These are phyloP conservation scores for Agonum fuliginosum DNA, from an alignment of 2,888 invertebrate species.

Conservation along the genomic window DNA sequence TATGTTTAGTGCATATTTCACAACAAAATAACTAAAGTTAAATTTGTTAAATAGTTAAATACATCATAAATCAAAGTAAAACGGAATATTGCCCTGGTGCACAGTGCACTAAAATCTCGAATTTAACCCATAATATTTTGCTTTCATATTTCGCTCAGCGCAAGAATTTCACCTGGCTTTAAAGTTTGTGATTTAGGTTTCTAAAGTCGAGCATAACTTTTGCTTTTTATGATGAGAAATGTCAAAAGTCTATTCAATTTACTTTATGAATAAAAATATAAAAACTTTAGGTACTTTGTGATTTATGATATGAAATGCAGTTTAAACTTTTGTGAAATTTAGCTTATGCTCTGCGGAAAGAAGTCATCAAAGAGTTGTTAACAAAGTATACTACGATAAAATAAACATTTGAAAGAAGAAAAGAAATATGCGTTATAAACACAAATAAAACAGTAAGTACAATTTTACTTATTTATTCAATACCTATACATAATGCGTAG, in stretches of 20 bases:
- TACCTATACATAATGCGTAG: no score
- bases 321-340: conserved; percentile 15
- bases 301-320: conserved; percentile 12
- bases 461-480: no score
- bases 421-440: no score
- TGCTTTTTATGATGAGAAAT: neutral
- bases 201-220: conserved; percentile 1
- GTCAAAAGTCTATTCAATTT: neutral
- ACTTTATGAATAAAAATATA: neutral
- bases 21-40: no score
- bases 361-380: no score
- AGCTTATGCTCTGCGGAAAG: neutral
- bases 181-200: conserved; percentile 6
- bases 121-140: neutral
- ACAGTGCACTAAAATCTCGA: neutral
- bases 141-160: neutral
- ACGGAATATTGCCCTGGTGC: neutral
- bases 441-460: no score
- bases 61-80: neutral
- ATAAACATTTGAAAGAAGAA: no score
- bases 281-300: neutral
- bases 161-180: neutral
- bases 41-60: no score
- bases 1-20: no score
- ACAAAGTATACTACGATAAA: no score